phyloP scores from a whole-genome alignment of 2,113 vertebrate species.

The Aphelocoma coerulescens region DNA sequence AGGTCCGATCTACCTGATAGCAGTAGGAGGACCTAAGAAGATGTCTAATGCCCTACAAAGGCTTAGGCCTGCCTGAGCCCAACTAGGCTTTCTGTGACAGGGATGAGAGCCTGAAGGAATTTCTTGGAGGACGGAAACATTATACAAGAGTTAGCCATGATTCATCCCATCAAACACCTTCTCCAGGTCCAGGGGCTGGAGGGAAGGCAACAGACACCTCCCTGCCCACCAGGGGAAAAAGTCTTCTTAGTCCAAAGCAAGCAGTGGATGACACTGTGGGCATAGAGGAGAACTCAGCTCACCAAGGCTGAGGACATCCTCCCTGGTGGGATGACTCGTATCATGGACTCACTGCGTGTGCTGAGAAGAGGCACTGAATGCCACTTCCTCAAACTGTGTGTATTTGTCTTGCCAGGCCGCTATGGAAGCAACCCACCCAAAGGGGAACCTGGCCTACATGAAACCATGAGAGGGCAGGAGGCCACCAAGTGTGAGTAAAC shows the following conservation, averaged over 20 bases:
- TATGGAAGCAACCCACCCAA: fast-evolving
- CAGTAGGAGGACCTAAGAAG: background rate
- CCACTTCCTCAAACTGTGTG: background rate
- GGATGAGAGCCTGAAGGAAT: background rate
- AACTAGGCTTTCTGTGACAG: background rate
- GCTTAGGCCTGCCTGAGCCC: background rate
- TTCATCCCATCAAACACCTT: background rate
- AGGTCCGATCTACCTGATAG: background rate
- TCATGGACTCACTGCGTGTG: fast-evolving
- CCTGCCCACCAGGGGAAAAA: background rate
- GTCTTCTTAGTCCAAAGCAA: background rate
- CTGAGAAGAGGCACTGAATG: background rate
- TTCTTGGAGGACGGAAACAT: background rate
- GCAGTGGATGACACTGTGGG: background rate
- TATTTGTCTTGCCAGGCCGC: background rate
- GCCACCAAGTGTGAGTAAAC: background rate
- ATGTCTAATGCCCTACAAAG: background rate
- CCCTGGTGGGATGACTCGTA: background rate
- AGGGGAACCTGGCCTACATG: fast-evolving
- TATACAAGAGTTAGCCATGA: background rate
- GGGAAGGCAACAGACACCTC: background rate
- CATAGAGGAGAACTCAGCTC: background rate
- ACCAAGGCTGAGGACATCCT: background rate
- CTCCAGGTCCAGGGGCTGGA: background rate
- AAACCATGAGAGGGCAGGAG: background rate